These are phyloP conservation scores for Heterodera schachtii DNA, from an alignment of 1,140 invertebrate genomes.

Conservation along the genomic window DNA sequence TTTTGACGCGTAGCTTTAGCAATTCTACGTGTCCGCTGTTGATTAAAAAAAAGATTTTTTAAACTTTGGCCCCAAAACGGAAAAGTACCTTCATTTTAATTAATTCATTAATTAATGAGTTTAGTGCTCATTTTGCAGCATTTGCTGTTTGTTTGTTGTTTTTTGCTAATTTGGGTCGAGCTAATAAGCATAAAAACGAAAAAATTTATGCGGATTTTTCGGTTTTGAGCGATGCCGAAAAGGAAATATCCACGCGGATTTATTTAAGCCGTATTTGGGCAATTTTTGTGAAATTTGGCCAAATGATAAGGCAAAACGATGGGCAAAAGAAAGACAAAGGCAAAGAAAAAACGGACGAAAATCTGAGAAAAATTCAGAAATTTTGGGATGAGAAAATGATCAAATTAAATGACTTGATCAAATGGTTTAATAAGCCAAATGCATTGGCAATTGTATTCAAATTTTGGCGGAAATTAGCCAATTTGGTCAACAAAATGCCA, in stretches of 20 bases:
- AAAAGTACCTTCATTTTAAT: no score
- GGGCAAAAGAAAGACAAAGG: not conserved
- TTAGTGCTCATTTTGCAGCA: no score
- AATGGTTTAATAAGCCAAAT: not conserved
- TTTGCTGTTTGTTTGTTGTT: no score
- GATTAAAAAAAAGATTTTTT: no score
- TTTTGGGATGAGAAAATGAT: not conserved
- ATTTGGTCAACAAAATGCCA: not conserved
- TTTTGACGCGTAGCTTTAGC: no score
- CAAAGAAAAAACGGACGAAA: not conserved
- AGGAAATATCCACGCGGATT: not conserved
- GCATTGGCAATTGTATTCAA: not conserved
- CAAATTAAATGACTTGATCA: not conserved
- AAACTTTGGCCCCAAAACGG: no score
- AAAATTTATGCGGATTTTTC: no score
- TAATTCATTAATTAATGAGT: no score
- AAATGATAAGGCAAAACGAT: not conserved
- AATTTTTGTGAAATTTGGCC: not conserved
- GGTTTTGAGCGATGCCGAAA: not conserved
- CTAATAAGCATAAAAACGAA: not conserved
- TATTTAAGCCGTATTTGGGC: not conserved
- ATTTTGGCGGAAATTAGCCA: not conserved
- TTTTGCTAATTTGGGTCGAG: no score
- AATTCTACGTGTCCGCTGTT: no score
- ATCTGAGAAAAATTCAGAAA: not conserved